Evolutionary conservation across 64 coral and sea anemone genomes (phyloP).

Genomic region (Hydrozoanthus tunicans): DNA sequence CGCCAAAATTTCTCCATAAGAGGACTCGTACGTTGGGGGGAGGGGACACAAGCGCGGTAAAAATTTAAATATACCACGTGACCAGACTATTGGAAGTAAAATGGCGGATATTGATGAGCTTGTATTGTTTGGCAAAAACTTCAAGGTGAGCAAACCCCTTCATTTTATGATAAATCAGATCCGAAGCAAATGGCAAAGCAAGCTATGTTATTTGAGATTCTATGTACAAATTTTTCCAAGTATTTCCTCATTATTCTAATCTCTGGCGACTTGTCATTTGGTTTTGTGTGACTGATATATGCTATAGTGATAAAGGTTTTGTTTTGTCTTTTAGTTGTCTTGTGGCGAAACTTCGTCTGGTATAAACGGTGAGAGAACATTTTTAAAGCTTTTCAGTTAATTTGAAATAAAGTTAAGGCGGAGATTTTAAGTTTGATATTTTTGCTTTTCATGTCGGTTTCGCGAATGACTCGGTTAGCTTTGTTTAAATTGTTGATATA

Average conservation of each 20-base stretch:
- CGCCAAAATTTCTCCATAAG: too few relatives aligned
- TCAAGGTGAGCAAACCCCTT: slow-evolving; percentile 24
- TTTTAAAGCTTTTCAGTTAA: neutral
- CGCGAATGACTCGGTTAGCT: too few relatives aligned
- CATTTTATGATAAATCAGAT: neutral
- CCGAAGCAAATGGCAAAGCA: neutral
- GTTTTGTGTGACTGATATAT: neutral
- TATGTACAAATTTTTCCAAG: neutral
- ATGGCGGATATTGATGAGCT: slow-evolving; percentile 69
- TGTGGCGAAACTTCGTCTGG: neutral
- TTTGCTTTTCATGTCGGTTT: too few relatives aligned
- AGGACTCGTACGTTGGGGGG: too few relatives aligned
- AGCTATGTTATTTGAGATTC: neutral
- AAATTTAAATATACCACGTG: slow-evolving; percentile 38
- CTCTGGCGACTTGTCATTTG: neutral
- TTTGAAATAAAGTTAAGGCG: neutral
- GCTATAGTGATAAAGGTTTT: neutral
- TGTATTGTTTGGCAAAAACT: slow-evolving; percentile 63
- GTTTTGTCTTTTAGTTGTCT: slow-evolving; percentile 4
- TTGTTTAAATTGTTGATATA: too few relatives aligned
- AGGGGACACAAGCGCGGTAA: neutral
- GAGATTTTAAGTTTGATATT: too few relatives aligned
- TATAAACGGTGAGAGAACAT: neutral
- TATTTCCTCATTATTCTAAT: neutral
- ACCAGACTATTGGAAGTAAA: neutral